Evolutionary conservation across 2,888 invertebrate genomes (phyloP), one percentile per base, ranked within the genome.

Genomic region (Drymonia ruficornis): DNA sequence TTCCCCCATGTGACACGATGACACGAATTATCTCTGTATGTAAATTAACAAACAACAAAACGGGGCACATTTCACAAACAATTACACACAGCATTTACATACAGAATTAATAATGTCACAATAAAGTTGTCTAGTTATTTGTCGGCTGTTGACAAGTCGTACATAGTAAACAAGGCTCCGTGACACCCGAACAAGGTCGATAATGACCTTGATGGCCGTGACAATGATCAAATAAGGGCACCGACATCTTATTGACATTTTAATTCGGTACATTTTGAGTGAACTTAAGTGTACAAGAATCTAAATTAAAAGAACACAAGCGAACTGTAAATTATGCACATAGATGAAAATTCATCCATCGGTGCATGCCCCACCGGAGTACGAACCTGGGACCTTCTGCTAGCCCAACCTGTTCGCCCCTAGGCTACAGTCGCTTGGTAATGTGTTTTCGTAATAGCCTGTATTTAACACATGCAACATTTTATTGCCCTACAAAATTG

Each of bases 31-130:
- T 19, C 13, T 19, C 18, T 43, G 43, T 19, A 43, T 43, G 19
- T 43, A 43, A 43, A 43, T 43, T 18, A 43, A 43, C 18, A 4
- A 43, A 43, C 19, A 43, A 19, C 43, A 43, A 19, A 16, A 16
- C 12, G 19, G 12, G 18, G 12, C 18, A 19, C 19, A 19, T 43
- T 19, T 12, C 43, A 18, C 19, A 18, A 43, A 19, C 18, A 43
- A 43, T 19, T 19, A 43, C 43, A 15, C 11, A 18, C 42, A 42
- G 0, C 42, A 42, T 42, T 42, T 18, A 16, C 42, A 19, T 11
- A 13, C 13, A 19, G 19, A 19, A 43, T 43, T 43, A 43, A 43
- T 19, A 13, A 18, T 18, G 19, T 19, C 11, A 36, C 36, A 36
- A 16, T 40, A 40, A 40, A 40, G 16, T 2, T 40, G 16, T 16